A percentile compares a stretch with the other conserved stretches of the same genome.
Evolutionary conservation across 2,888 invertebrate genomes (phyloP).

Genomic region (Eulithis testata): DNA sequence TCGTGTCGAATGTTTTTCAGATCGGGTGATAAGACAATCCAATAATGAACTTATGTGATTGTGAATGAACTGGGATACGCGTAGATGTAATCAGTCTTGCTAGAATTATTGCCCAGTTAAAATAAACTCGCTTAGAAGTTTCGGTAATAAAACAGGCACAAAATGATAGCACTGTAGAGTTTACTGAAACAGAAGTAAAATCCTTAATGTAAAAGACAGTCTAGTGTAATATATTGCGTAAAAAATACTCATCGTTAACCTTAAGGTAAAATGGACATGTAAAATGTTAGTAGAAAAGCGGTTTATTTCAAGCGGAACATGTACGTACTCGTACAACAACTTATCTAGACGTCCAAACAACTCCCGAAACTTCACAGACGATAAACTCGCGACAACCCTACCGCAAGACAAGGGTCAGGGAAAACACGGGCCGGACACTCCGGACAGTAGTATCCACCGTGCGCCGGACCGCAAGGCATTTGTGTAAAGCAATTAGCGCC

Average conservation of each 20-base stretch:
- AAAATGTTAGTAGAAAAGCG: constrained; percentile 2
- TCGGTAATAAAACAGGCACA: no score
- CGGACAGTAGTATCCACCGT: constrained; percentile 52
- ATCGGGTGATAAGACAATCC: constrained; percentile 49
- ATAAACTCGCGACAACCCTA: constrained; percentile 45
- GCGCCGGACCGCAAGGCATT: constrained; percentile 62
- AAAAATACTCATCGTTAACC: background rate
- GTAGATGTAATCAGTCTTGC: constrained; percentile 28
- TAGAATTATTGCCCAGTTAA: no score
- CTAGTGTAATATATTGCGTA: background rate
- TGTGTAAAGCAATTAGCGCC: constrained; percentile 78
- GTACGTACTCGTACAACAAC: constrained; percentile 31
- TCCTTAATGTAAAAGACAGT: no score
- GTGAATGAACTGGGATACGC: constrained; percentile 41
- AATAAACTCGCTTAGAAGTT: no score
- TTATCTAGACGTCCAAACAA: constrained; percentile 33
- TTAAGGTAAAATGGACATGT: background rate
- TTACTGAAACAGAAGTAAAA: no score
- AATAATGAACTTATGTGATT: constrained; percentile 45
- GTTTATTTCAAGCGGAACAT: constrained; percentile 32
- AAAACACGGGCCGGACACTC: constrained; percentile 56
- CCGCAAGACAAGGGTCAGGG: constrained; percentile 52
- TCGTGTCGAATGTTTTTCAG: constrained; percentile 50
- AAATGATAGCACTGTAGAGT: no score
- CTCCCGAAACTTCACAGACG: constrained; percentile 41